Evolutionary conservation across 2,797 vertebrate species (phyloP), one percentile per base, ranked within the genome.

Genomic region (Amphiprion clarkii): DNA sequence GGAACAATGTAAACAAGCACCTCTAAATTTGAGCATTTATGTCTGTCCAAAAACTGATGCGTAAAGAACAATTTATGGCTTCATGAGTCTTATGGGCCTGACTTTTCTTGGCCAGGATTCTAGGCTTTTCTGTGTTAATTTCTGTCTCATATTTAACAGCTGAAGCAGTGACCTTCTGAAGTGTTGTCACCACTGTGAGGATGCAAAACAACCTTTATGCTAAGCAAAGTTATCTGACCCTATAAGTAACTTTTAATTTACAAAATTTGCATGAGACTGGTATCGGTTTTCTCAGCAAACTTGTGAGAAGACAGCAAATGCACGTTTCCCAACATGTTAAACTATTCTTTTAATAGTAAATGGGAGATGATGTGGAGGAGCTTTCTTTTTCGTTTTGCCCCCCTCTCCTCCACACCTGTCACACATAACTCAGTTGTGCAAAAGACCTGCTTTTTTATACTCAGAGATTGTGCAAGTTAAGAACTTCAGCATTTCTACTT

Each of bases 381-480:
- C 31, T 31, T 58, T 0, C 58, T 69, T 44, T 4, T 39, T 44
- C 9, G 52, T 21, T 14, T 13, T 16, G 36, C 44, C n/a, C 53
- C 4, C 44, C 44, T 57, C 21, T 54, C 27, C 36, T 59, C 23
- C 40, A 69, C 39, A 14, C 5, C 12, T 53, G 9, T 25, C n/a
- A 11, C 10, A 54, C 19, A 63, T 55, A 29, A 63, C 46, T 54
- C 69, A 36, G 19, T 67, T 71, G 71, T 84, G 70, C 33, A 23
- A 52, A 74, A 46, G 39, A 67, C 59, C 42, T 44, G 49, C 76
- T 74, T 48, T 68, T 76, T 74, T 33, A 17, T 53, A 0, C 48
- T 23, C 5, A 39, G 44, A 61, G 40, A 57, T 60, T 85, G 87
- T 89, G 77, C 88, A 85, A 89, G 78, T 87, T 74, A 81, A 78